Evolutionary conservation across 2,113 vertebrate genomes (phyloP).

Genomic region (Psittacara wagleri): DNA sequence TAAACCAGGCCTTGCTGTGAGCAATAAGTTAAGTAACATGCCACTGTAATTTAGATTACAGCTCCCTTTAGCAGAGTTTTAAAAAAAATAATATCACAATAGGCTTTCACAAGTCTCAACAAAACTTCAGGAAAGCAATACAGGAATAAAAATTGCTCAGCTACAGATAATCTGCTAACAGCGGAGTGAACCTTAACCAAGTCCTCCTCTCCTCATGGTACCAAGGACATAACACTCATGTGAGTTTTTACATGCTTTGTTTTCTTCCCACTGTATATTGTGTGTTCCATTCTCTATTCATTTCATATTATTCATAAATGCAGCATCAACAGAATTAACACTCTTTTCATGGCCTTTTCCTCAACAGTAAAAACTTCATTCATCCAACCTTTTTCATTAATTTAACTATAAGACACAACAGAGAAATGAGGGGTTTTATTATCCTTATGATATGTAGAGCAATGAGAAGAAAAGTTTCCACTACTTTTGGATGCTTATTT

Average conservation of each 20-base stretch:
- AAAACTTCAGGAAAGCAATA: neutral
- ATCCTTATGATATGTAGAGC: neutral
- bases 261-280: neutral
- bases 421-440: neutral
- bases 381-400: neutral
- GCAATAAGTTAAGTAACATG: neutral
- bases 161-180: neutral
- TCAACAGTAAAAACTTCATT: neutral
- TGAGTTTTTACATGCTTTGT: neutral
- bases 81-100: neutral
- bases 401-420: neutral
- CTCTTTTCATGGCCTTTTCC: neutral
- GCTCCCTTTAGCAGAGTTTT: neutral
- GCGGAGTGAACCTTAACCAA: neutral
- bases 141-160: neutral
- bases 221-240: fast-evolving
- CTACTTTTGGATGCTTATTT: neutral
- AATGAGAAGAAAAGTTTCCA: neutral
- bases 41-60: neutral
- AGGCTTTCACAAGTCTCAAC: neutral
- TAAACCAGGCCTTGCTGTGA: neutral
- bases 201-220: neutral
- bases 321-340: neutral
- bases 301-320: neutral
- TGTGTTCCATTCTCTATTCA: neutral